phyloP scores from a whole-genome alignment of 2,113 vertebrate genomes.

The Myrmophylax atrothorax region DNA sequence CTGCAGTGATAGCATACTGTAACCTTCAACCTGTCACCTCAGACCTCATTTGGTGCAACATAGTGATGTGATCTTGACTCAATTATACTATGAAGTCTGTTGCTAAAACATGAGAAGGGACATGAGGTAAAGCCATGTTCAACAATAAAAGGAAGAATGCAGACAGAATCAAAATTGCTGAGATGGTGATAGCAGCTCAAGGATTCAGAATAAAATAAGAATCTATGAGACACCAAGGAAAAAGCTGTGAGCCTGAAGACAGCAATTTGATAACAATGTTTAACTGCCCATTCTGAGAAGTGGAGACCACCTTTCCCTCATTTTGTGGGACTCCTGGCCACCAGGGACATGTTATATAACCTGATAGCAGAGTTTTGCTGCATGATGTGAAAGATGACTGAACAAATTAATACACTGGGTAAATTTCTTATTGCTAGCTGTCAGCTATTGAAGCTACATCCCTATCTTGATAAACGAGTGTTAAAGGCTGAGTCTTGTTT shows the following conservation, averaged over 20 bases:
- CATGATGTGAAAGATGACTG: not conserved
- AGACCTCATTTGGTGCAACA: not conserved
- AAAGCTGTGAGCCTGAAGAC: not conserved
- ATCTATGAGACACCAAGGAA: not conserved
- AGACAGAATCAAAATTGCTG: not conserved
- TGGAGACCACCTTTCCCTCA: not conserved
- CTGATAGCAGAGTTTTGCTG: not conserved
- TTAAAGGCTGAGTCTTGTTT: not conserved
- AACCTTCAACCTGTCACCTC: not conserved
- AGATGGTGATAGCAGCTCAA: not conserved
- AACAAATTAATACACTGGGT: not conserved
- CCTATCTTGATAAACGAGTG: not conserved
- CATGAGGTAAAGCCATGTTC: accelerated
- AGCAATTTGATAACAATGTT: not conserved
- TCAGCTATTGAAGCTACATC: not conserved
- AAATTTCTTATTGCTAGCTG: not conserved
- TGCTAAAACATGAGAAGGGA: not conserved
- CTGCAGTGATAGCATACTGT: not conserved
- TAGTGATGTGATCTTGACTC: not conserved
- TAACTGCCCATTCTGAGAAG: not conserved
- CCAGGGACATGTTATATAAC: not conserved
- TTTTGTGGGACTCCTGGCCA: not conserved
- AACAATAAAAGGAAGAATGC: not conserved
- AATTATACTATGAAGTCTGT: not conserved
- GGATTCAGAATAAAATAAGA: not conserved